Evolutionary conservation across 2,797 vertebrate species (phyloP), one percentile per base, ranked within the genome.

Genomic region (Clarias laeviceps): DNA sequence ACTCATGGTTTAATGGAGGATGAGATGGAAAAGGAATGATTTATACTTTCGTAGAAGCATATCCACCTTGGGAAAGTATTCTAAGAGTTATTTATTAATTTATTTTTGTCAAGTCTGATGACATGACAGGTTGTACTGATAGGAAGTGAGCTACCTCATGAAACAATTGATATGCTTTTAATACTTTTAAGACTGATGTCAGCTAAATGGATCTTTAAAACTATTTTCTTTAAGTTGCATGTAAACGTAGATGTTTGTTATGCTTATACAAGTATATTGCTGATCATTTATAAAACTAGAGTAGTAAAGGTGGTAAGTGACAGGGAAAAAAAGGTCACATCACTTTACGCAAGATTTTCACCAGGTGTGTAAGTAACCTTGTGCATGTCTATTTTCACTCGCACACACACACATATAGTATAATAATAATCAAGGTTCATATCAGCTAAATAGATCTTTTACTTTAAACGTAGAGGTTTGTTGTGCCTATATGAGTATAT

Each of bases 1-100:
- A 89, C 80, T 79, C 69, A 88, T 86, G 87, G 86, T 85, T 88
- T 64, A 84, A 86, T 83, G 80, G 68, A 86, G 59, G 57, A 78
- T 1, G 61, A 74, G 86, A 81, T 57, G 32, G 20, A 84, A 84
- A 84, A 32, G 34, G 76, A 86, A 84, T 73, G 40, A 88, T 82
- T 82, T 82, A 86, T 34, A 77, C 40, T n/a, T 27, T n/a, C 82
- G 54, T 83, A 64, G 81, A 82, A 68, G 59, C 45, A 84, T 65
- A 68, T 87, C 27, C 54, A 14, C 22, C 14, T 50, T 5, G 15
- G 45, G 45, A 40, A 68, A 80, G 85, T 76, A 64, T 61, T 65
- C 22, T 64, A 18, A 56, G 57, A 74, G 45, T 18, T 66, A n/a
- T 45, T 27, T 69, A 3, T 66, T 4, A 32, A 5, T 68, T 1